Evolutionary conservation across 2,797 vertebrate genomes (phyloP).

Genomic region (Benthosema pterotum): DNA sequence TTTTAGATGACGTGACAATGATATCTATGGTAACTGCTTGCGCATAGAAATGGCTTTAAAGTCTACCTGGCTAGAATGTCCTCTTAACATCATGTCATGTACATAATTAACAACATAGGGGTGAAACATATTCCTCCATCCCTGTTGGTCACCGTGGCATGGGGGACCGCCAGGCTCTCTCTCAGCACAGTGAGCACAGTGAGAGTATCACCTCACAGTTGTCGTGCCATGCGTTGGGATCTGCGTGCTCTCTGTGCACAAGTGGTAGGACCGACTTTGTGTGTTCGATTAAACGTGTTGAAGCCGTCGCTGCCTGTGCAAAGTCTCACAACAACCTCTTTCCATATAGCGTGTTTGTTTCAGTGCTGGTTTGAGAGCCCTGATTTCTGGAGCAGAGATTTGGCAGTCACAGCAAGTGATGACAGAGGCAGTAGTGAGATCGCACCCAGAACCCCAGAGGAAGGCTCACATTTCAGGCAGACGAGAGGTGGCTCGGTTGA

Average conservation of each 20-base stretch:
- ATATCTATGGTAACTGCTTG: background rate
- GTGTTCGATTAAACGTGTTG: conserved; percentile 80
- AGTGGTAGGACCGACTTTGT: conserved; percentile 70
- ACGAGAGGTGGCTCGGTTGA: conserved; percentile 59
- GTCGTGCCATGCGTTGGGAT: conserved; percentile 77
- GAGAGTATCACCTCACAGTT: conserved; percentile 79
- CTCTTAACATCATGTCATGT: conserved; percentile 79
- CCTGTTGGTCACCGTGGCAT: conserved; percentile 78
- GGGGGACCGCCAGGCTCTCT: conserved; percentile 80
- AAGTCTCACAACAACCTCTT: conserved; percentile 72
- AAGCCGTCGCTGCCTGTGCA: conserved; percentile 73
- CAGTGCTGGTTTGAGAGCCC: conserved; percentile 82
- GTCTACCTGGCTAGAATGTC: conserved; percentile 68
- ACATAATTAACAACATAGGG: conserved; percentile 81
- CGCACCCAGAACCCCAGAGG: conserved; percentile 85
- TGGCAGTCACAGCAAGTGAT: conserved; percentile 87
- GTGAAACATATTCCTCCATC: conserved; percentile 81
- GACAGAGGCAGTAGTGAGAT: conserved; percentile 88
- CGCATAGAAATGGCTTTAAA: conserved; percentile 60
- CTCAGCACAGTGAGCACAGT: conserved; percentile 71
- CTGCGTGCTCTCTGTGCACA: conserved; percentile 71
- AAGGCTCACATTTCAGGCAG: conserved; percentile 79
- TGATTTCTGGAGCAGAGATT: conserved; percentile 84
- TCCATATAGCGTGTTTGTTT: conserved; percentile 76
- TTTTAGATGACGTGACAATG: no score